Percentiles rank a stretch among this genome's conserved stretches.
These are phyloP conservation scores for Vireo griseus DNA, from an alignment of 2,797 vertebrate species.

Conservation along the genomic window DNA sequence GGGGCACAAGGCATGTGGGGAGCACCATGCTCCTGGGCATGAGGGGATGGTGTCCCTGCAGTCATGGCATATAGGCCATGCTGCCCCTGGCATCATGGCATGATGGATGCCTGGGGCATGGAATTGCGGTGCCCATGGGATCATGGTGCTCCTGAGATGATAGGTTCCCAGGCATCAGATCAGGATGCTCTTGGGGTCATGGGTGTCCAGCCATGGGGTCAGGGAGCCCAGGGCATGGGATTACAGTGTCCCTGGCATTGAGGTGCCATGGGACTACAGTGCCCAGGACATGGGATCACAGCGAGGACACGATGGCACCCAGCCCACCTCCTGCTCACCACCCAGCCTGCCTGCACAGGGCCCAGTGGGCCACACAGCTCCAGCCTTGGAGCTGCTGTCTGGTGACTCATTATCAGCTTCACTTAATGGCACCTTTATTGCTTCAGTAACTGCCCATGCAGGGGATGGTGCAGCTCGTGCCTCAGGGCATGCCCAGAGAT, in stretches of 20 bases:
- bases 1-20: neutral
- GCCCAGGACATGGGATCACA: neutral
- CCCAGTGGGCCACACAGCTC: too few species aligned
- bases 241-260: neutral
- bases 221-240: neutral
- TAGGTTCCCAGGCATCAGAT: neutral
- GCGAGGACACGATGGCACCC: accelerated
- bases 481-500: too few species aligned
- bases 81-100: neutral
- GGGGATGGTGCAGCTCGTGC: accelerated
- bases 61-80: neutral
- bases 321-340: neutral
- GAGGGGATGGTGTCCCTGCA: neutral
- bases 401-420: neutral
- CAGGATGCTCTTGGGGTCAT: neutral
- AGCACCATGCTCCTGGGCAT: neutral
- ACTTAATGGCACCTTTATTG: neutral
- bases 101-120: neutral
- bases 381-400: accelerated
- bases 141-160: neutral
- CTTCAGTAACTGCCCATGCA: neutral
- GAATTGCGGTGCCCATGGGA: neutral
- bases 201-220: neutral
- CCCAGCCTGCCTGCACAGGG: neutral
- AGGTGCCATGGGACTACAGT: accelerated